Base-by-base conservation (phyloP, 2,888 invertebrate genomes). In the Volucella inanis region DNA sequence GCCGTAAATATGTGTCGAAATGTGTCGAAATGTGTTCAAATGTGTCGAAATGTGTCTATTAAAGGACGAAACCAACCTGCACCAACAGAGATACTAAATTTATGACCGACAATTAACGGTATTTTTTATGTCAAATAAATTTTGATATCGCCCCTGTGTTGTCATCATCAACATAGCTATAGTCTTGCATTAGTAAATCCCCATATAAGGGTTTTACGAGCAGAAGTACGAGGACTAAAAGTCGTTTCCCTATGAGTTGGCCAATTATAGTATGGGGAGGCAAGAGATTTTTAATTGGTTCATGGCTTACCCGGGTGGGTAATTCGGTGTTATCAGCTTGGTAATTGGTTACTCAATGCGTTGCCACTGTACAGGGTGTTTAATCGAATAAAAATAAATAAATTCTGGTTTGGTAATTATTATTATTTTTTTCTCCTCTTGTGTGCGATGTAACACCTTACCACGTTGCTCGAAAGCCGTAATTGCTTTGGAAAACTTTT, bases 41-140 rank as follows among this genome's bases (percentile, higher is more conserved):
- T 50, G 18, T 50, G 55, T 61, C 45, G 0, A n/a, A 11, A 41
- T 31, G 31, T 31, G 39, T 67, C 76, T 45, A 65, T 1, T 31
- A 31, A 4, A 59, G 64, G 54, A 52, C 65, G 52, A 74, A 80
- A 55, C 49, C 67, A 62, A 74, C 80, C 80, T 80, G 80, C 64
- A 71, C 31, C 45, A 64, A 57, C 52, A 18, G 31, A 81, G 81
- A 81, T 81, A 81, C 59, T 77, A 59, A 43, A 76, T 81, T 81
- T 70, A 81, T 70, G 77, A 81, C 70, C 76, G 15, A 55, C 67
- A 82, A 67, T 82, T 78, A 82, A 78, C 72, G 82, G 55, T 78
- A 15, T 77, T 77, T 72, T 67, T 71, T 71, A 71, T 72, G 55
- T 67, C 43, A 78, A 49, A 82, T 71, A 78, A 77, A 77, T 72